Evolutionary conservation across 2,113 vertebrate species (phyloP).

Genomic region (Campylomormyrus numenius): DNA sequence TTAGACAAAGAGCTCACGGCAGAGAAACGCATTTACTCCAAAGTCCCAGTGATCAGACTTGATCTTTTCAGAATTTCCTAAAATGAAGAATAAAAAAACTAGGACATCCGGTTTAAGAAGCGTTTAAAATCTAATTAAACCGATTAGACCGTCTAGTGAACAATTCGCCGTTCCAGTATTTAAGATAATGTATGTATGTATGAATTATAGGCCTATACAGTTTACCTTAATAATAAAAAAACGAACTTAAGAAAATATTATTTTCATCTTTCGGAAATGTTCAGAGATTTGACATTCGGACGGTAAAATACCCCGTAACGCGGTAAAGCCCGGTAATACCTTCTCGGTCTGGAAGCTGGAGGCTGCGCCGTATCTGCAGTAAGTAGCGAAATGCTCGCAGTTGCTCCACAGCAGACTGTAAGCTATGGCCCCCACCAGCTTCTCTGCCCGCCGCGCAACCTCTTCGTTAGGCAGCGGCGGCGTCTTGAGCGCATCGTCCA

Average conservation of each 20-base stretch:
- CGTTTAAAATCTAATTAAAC: background rate
- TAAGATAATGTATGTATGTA: background rate
- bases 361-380: constrained; percentile 76
- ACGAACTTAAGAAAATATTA: background rate
- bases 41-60: background rate
- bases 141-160: background rate
- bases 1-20: background rate
- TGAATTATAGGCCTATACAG: background rate
- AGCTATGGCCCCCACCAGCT: constrained; percentile 66
- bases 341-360: constrained; percentile 83
- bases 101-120: background rate
- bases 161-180: background rate
- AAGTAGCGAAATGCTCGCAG: constrained; percentile 93
- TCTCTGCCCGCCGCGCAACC: constrained; percentile 76
- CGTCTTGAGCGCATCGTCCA: constrained; percentile 66
- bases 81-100: background rate
- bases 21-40: background rate
- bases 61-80: background rate
- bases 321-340: constrained; percentile 56
- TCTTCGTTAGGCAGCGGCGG: constrained; percentile 69
- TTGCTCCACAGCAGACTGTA: constrained; percentile 98
- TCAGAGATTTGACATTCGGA: background rate
- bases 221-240: background rate
- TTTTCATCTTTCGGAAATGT: background rate
- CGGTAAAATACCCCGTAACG: background rate